These are phyloP conservation scores for Lordiphosa mommai DNA, from an alignment of 1,140 invertebrate genomes.

Conservation along the genomic window DNA sequence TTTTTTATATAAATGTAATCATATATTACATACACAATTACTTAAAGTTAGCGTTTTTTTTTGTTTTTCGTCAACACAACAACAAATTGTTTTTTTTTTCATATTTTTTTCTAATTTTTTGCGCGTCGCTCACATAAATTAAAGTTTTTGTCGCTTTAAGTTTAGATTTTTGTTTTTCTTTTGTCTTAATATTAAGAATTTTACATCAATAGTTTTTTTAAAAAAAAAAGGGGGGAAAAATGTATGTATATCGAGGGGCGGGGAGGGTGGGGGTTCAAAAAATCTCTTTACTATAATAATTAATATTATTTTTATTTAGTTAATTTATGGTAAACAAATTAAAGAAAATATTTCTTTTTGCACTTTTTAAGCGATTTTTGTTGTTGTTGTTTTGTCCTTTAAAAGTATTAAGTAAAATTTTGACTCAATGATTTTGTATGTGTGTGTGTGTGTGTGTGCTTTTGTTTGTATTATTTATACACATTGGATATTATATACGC, in stretches of 20 bases:
- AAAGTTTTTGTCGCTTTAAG: constrained; percentile 3
- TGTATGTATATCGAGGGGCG: constrained; percentile 30
- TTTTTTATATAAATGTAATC: constrained; percentile 61
- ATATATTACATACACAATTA: constrained; percentile 78
- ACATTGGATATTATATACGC: constrained; percentile 35
- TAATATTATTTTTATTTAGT: constrained; percentile 29
- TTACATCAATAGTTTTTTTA: constrained; percentile 59
- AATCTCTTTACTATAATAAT: constrained; percentile 51
- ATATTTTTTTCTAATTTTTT: constrained; percentile 34
- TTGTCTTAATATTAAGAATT: constrained; percentile 48
- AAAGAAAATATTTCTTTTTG: constrained; percentile 52
- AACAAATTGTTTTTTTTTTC: constrained; percentile 15
- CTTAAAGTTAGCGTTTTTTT: constrained; percentile 56
- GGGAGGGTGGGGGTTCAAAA: constrained; percentile 32
- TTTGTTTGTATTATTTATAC: constrained; percentile 38
- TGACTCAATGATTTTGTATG: constrained; percentile 49
- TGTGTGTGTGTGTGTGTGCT: constrained; percentile 19
- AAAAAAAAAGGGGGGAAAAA: constrained; percentile 67
- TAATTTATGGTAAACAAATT: constrained; percentile 64
- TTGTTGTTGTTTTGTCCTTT: too few relatives aligned
- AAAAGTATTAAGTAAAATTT: constrained; percentile 54
- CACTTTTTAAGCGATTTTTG: constrained; percentile 62
- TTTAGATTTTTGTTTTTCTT: constrained; percentile 26
- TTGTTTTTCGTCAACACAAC: constrained; percentile 24
- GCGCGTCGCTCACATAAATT: constrained; percentile 25